A percentile compares a stretch with the other conserved stretches of the same genome.
Evolutionary conservation across 2,113 vertebrate genomes (phyloP).

Genomic region (Colinus virginianus): DNA sequence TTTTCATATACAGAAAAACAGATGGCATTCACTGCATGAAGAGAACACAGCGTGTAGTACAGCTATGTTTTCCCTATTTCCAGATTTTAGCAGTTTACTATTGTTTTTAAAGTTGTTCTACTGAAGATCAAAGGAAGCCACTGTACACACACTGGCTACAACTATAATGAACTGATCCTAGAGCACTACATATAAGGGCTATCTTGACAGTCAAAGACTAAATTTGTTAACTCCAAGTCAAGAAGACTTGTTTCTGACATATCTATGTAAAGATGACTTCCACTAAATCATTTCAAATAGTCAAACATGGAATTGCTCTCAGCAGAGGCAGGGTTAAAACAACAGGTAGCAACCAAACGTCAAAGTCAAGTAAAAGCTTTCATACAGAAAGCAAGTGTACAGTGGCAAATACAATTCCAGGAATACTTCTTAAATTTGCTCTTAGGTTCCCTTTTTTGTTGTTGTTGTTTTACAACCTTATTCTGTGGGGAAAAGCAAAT

Average conservation of each 20-base stretch:
- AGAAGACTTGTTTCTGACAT: not conserved
- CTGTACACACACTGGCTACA: not conserved
- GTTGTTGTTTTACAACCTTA: not conserved
- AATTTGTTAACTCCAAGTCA: not conserved
- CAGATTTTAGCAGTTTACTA: not conserved
- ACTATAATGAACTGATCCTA: not conserved
- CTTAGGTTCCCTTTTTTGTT: not conserved
- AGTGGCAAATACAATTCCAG: not conserved
- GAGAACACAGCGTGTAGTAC: not conserved
- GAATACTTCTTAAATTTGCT: not conserved
- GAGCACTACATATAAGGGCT: not conserved
- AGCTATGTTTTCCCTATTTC: not conserved
- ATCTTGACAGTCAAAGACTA: not conserved
- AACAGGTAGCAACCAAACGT: conserved; percentile 10
- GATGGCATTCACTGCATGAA: not conserved
- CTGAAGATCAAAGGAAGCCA: not conserved
- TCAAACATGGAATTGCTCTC: not conserved
- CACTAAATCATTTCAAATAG: not conserved
- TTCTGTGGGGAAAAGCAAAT: not conserved
- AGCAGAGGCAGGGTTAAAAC: conserved; percentile 34
- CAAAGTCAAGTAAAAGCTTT: conserved; percentile 29
- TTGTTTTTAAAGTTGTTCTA: not conserved
- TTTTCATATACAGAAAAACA: conserved; percentile 6
- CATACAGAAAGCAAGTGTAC: not conserved
- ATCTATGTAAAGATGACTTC: not conserved